Evolutionary conservation across 2,797 vertebrate species (phyloP), one percentile per base, ranked within the genome.

Genomic region (Mallotus villosus): DNA sequence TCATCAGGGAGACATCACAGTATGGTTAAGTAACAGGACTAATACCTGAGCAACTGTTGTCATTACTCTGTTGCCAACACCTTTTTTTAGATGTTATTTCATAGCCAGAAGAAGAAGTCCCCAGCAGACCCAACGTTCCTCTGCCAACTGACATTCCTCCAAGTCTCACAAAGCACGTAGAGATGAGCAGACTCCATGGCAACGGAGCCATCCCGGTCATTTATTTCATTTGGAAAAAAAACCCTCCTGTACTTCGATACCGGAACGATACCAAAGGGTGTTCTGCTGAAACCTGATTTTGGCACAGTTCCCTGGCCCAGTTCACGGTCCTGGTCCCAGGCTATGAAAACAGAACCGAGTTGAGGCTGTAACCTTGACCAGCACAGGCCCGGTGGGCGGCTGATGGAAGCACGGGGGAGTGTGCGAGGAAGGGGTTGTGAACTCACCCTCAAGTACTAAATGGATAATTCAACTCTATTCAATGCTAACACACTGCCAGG

Each of bases 381-480:
- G 0, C 1, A 77, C 78, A 81, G 77, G 75, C 75, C 79, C 74
- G 71, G 85, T 87, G 80, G 83, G 86, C 41, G 79, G 77, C 78
- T 83, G 84, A 85, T 82, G 82, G 81, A 81, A 68, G 73, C 79
- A 79, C 46, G 72, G 73, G 59, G 84, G 82, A 85, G 84, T 81
- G 78, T 4, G 49, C 0, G 73, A 85, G 81, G 83, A 86, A 74
- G 79, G 84, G 88, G 85, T 88, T 76, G 58, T 55, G 79, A 87
- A 83, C 85, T 87, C 63, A 70, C 86, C 87, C 86, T 83, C 80
- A 76, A 82, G 84, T 87, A 83, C 72, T 90, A 89, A 92, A 91
- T 84, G 85, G 90, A 85, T 89, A 85, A 88, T 90, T 91, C 87
- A 86, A 90, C 85, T 90, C 78, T 78, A 81, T 87, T 82, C 80